A percentile compares a stretch with the other conserved stretches of the same genome.
These are phyloP conservation scores for Chrysochloris asiatica DNA, from an alignment of 2,113 vertebrate genomes.

Conservation along the genomic window DNA sequence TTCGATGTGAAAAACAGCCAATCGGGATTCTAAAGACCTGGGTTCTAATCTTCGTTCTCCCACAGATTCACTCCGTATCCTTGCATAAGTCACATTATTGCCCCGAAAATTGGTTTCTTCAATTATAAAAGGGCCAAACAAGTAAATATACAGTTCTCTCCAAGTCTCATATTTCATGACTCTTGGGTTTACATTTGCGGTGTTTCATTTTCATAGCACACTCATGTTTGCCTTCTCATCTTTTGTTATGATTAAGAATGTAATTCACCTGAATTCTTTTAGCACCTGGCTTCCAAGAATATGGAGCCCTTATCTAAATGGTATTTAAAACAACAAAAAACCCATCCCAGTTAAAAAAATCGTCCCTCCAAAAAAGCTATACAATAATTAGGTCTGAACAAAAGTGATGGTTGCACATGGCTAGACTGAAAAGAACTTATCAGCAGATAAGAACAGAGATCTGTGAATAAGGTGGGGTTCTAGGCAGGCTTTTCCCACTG, in stretches of 20 bases:
- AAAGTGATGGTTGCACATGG: background rate
- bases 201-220: background rate
- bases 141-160: background rate
- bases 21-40: background rate
- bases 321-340: no score
- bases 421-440: background rate
- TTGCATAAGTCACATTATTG: background rate
- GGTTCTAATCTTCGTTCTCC: background rate
- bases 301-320: no score
- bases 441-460: background rate
- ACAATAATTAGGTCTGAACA: background rate
- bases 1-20: background rate
- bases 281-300: background rate
- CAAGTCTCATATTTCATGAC: background rate
- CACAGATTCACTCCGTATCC: background rate
- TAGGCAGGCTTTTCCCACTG: background rate
- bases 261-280: slow-evolving; percentile 17
- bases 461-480: background rate
- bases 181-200: background rate
- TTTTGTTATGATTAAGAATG: background rate
- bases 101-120: slow-evolving; percentile 11
- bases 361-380: background rate
- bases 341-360: background rate
- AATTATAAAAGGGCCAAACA: background rate
- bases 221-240: background rate